Conservation (phyloP, 2,113 vertebrate genomes). For the Pseudolaguvia tuberculata region DNA sequence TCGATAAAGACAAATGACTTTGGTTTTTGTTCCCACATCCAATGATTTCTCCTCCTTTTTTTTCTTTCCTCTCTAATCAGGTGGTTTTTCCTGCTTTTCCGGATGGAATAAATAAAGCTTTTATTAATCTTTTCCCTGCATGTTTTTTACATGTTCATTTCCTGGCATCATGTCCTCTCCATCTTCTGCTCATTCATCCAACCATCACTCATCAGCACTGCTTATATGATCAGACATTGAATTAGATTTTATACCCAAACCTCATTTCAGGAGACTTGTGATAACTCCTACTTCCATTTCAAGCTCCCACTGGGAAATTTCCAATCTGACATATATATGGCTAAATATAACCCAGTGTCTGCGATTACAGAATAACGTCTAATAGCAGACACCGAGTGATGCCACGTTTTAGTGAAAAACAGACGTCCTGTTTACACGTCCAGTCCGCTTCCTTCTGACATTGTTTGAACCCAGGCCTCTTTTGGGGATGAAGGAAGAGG, state of each 20-base stretch:
- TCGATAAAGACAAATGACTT: not conserved
- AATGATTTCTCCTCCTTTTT: not conserved
- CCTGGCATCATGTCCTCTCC: constrained; percentile 5
- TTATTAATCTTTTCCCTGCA: constrained; percentile 1
- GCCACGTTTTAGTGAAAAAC: constrained; percentile 21
- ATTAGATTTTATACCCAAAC: constrained; percentile 24
- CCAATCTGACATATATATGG: not conserved
- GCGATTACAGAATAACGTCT: not conserved
- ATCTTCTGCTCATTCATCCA: not conserved
- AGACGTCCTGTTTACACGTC: constrained; percentile 39
- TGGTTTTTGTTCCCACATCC: not conserved
- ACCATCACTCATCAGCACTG: constrained; percentile 13
- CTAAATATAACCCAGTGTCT: not conserved
- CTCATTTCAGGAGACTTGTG: not conserved
- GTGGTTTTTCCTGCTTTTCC: not conserved
- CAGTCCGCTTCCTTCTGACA: constrained; percentile 37
- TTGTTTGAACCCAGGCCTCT: constrained; percentile 34
- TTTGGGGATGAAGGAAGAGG: not conserved
- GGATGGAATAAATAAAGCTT: constrained; percentile 35
- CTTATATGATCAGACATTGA: constrained; percentile 29
- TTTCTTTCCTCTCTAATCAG: not conserved
- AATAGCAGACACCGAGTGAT: not conserved
- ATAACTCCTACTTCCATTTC: constrained; percentile 1
- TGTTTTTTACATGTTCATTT: constrained; percentile 16
- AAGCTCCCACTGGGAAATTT: constrained; percentile 4